Percentiles rank a stretch among this genome's conserved stretches.
Conservation (phyloP, 2,888 invertebrate species). For the Eumacrocentrus americanus region DNA sequence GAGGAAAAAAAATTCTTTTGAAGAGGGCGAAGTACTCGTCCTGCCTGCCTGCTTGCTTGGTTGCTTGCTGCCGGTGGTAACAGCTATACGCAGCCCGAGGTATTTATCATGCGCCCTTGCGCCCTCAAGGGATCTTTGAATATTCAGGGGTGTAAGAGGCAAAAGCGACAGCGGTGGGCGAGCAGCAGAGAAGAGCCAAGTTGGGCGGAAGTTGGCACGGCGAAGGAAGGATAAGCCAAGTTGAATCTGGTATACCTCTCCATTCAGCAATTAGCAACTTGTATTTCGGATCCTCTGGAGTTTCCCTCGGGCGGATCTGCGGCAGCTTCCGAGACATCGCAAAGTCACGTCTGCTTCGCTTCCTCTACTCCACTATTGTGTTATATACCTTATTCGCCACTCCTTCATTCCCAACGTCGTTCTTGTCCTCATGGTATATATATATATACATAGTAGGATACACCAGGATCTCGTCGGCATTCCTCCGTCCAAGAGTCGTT, state of each 20-base stretch:
- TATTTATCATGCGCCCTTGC: conserved; percentile 29
- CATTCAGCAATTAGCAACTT: conserved; percentile 50
- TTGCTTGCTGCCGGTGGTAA: neutral
- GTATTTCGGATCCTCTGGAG: conserved; percentile 43
- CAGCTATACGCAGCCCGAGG: neutral
- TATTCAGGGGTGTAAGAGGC: conserved; percentile 43
- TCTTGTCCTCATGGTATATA: neutral
- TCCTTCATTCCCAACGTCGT: conserved; percentile 5
- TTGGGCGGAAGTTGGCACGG: conserved; percentile 32
- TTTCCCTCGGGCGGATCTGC: conserved; percentile 39
- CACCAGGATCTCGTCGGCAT: neutral
- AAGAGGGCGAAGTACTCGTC: too few relatives aligned
- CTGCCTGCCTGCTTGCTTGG: too few relatives aligned
- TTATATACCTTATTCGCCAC: conserved; percentile 7
- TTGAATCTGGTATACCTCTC: conserved; percentile 46
- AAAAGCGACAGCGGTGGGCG: conserved; percentile 28
- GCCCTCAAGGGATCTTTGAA: conserved; percentile 41
- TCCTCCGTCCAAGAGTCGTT: neutral
- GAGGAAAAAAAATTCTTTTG: conserved; percentile 3
- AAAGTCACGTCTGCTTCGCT: conserved; percentile 26
- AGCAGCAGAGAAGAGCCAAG: conserved; percentile 12
- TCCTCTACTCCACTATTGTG: conserved; percentile 9
- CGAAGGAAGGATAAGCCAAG: conserved; percentile 41
- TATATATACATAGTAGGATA: too few relatives aligned
- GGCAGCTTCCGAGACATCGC: conserved; percentile 26